Evolutionary conservation across 35 echinoderm and acorn worm genomes (phyloP), one percentile per base, ranked within the genome.

Genomic region (Anneissia japonica): DNA sequence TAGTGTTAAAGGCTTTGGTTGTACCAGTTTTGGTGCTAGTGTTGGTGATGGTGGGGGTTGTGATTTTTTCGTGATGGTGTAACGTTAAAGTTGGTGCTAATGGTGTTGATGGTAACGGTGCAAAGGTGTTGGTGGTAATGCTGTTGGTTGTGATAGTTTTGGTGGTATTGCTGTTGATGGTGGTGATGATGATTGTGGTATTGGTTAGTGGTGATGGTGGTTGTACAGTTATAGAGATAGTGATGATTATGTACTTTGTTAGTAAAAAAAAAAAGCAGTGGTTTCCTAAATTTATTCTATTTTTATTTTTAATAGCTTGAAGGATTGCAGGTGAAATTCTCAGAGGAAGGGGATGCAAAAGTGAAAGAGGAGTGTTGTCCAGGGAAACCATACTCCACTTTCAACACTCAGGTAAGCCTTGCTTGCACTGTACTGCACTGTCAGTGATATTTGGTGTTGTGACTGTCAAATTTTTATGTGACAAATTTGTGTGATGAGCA

Each of bases 321-420:
- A 91, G 91, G 91, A 31, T 30, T 97, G 37, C 86, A 97, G 11
- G 82, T 97, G 23, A 88, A 85, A 26, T 93, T 84, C 32, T 93
- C 91, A 77, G 81, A 86, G 36, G 95, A 97, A 43, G 95, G 91
- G 10, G 37, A 85, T 9, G 89, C 84, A 0, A 97, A 97, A 86
- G 93, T 97, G 23, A 92, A 93, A 78, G 95, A 97, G 64, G 91
- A 97, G 83, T 97, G 95, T 79, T 93, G 91, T 86, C 95, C 95
- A 21, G 95, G 95, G 14, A 97, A 93, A 79, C 95, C 95, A 73
- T 97, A 88, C 36, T 93, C 91, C 32, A 74, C 82, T 0, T 93
- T 93, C 46, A 38, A 40, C 41, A 81, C 85, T 46, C 39, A 97
- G 95, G 95, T 97, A 78, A 82, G 72, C 31, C 26, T n/a, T n/a